These are phyloP conservation scores for Enchytraeus crypticus DNA, from an alignment of 2,888 invertebrate species.

Conservation along the genomic window DNA sequence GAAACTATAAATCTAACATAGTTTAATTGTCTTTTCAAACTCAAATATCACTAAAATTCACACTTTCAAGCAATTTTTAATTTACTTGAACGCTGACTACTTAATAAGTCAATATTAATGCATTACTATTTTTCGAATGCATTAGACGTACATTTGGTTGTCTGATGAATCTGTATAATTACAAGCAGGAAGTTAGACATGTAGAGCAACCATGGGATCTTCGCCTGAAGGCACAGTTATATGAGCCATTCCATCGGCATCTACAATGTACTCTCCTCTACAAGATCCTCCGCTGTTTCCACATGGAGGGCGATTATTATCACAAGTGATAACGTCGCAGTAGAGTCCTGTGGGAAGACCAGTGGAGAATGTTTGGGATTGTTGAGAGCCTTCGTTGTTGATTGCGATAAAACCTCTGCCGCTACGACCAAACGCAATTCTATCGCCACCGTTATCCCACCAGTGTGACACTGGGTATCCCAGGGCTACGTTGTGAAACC, in stretches of 20 bases:
- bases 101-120: no score
- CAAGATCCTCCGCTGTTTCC: constrained; percentile 18
- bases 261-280: constrained; percentile 54
- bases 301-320: constrained; percentile 17
- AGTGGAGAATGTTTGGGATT: constrained; percentile 36
- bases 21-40: no score
- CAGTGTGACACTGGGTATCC: constrained; percentile 34
- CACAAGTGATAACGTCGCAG: constrained; percentile 42
- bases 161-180: no score
- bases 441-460: constrained; percentile 34
- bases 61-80: no score
- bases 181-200: constrained; percentile 40
- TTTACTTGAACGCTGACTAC: no score
- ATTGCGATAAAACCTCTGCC: constrained; percentile 42
- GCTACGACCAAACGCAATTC: constrained; percentile 41
- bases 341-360: constrained; percentile 43
- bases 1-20: no score
- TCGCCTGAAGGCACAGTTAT: constrained; percentile 51
- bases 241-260: constrained; percentile 55
- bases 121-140: no score
- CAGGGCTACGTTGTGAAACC: constrained; percentile 38
- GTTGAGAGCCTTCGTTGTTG: constrained; percentile 33
- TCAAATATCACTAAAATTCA: no score
- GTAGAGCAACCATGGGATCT: constrained; percentile 65
- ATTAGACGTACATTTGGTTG: no score